Conservation (phyloP, 2,113 vertebrate genomes). For the Labeo rohita region DNA sequence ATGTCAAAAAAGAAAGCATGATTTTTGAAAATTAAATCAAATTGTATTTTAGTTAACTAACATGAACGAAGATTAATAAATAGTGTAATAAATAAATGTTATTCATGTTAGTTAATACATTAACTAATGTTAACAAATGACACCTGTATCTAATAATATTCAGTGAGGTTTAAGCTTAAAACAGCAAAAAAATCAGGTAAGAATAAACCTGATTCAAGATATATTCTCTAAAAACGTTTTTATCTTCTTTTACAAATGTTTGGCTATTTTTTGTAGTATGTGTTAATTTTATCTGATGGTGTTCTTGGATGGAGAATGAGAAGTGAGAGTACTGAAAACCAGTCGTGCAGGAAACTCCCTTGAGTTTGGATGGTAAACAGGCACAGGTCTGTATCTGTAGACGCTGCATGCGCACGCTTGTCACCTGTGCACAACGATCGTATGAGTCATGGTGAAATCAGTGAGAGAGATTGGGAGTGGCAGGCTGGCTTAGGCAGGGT, state of each 20-base stretch:
- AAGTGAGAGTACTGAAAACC: conserved; percentile 40
- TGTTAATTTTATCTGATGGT: not conserved
- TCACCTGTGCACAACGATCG: conserved; percentile 19
- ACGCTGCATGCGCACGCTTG: conserved; percentile 26
- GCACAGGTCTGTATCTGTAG: conserved; percentile 29
- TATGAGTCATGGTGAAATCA: conserved; percentile 48
- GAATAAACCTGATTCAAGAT: not conserved
- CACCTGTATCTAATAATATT: not conserved
- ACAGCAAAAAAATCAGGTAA: not conserved
- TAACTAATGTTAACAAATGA: too few species aligned
- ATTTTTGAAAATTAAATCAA: too few species aligned
- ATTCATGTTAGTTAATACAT: too few species aligned
- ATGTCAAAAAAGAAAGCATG: too few species aligned
- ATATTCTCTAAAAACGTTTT: not conserved
- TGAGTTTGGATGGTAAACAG: conserved; percentile 37
- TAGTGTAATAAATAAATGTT: too few species aligned
- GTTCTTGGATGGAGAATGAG: conserved; percentile 2
- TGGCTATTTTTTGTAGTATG: not conserved
- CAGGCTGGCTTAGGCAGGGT: conserved; percentile 9
- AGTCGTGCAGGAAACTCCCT: conserved; percentile 55
- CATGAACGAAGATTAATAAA: too few species aligned
- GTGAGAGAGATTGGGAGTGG: not conserved
- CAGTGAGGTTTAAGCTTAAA: not conserved
- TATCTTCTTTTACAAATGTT: not conserved
- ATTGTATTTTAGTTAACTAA: too few species aligned